These are phyloP conservation scores for Chloroceryle inda DNA, from an alignment of 2,797 vertebrate genomes.

Conservation along the genomic window DNA sequence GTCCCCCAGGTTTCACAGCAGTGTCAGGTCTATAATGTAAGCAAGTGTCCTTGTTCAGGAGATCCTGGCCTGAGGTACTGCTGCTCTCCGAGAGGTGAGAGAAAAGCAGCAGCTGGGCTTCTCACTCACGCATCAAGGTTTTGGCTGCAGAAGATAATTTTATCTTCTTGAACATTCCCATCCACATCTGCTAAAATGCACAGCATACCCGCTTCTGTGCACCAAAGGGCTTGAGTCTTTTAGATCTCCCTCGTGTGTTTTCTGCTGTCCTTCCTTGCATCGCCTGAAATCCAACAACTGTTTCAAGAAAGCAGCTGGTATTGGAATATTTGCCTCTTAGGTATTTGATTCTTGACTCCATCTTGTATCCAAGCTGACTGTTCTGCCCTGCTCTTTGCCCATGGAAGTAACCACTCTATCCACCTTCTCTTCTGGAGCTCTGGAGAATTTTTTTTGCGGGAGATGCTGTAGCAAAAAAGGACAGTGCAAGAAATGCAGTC, in stretches of 20 bases:
- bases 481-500: constrained; percentile 9
- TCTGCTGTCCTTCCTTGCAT: neutral
- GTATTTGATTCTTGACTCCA: constrained; percentile 68
- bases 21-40: neutral
- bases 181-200: neutral
- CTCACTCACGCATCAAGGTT: neutral
- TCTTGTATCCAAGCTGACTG: constrained; percentile 51
- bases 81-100: neutral
- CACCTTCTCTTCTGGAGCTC: neutral
- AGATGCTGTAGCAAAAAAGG: neutral
- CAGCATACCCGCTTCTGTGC: neutral
- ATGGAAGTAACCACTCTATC: neutral
- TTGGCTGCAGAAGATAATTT: neutral
- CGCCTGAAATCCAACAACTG: neutral
- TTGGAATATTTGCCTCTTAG: constrained; percentile 11
- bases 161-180: neutral
- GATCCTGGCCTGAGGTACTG: neutral
- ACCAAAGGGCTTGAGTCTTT: neutral
- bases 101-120: constrained; percentile 15
- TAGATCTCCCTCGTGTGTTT: neutral
- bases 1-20: accelerated
- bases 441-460: neutral
- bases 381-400: neutral
- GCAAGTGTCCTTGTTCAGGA: neutral
- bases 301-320: neutral